Base-by-base conservation (phyloP, 2,888 invertebrate species). In the Notocelia uddmanniana region DNA sequence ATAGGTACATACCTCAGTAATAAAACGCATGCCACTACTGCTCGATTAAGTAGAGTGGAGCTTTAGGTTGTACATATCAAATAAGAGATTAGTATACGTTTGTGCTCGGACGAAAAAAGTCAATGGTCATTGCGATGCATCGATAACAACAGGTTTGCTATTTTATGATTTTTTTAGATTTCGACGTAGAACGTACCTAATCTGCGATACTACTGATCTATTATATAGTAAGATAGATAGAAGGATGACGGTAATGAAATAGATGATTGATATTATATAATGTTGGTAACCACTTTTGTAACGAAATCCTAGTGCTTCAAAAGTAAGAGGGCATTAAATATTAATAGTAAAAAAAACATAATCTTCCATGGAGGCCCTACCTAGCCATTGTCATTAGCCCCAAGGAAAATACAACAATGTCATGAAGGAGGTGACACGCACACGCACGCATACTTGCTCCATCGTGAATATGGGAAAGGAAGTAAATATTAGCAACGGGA, bases 321-420 rank as follows among this genome's bases (percentile, higher is more conserved):
- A 26, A 37, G 37, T 13, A 3, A 13, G 37, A 10, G 37, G 37
- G 11, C 11, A 37, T 10, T 10, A 11, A 37, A 11, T 2, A 2
- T 37, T 10, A 11, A 41, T 41, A 41, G 3, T 6, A 45, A 45
- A 45, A 37, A n/a, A 45, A n/a, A 15, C 2, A 59, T 11, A 31
- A 18, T 19, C 19, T 23, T 41, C 21, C 21, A 15, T 62, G 19
- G 37, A 52, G 37, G 19, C 48, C 19, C 60, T 10, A 37, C 19
- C 60, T 10, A 37, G 54, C 64, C 15, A 64, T 64, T 64, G 37
- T 64, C 37, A 37, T 15, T 37, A 54, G 37, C 64, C 74, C 76
- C 74, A 79, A 83, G 88, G 89, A 87, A 87, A 89, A 90, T 92
- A 93, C 91, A 91, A 88, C 90, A 88, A 91, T 93, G 92, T 93